Base-by-base conservation (phyloP, 2,888 invertebrate species). In the Callimorpha dominula region DNA sequence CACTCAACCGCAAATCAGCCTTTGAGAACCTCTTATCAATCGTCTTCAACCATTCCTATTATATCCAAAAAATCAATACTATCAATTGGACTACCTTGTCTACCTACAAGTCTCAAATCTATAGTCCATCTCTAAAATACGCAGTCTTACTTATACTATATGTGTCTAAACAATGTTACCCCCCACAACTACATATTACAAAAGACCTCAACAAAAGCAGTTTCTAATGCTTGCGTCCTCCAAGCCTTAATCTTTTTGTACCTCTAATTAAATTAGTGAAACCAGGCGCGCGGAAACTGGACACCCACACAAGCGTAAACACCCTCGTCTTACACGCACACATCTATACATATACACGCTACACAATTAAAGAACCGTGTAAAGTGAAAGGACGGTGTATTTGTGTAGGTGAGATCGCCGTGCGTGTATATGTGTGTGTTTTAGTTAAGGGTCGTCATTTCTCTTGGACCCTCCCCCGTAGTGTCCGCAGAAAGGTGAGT, bases 391-490 rank as follows among this genome's bases (percentile, higher is more conserved):
- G 88, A 84, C 73, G 70, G 70, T 79, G 82, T 65, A 76, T 68
- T 54, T 83, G 92, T 92, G 90, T 92, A 91, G 60, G 91, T 92
- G 87, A 87, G 88, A 88, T 89, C 86, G 90, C 89, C 90, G 91
- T 90, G 87, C 89, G 90, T 92, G 88, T 92, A 85, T 90, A 90
- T 92, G 93, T 95, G 94, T 95, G 95, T 95, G 95, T 94, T 93
- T 95, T 95, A 95, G 95, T 95, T 95, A 95, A 95, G 95, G 95
- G 95, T 95, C 95, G 95, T 95, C 95, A 95, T 95, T 95, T 95
- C 95, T 95, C 95, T 94, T 95, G 95, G 95, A 95, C 95, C 95
- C 95, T 94, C 95, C 95, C 92, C 95, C 93, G 93, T 94, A 95
- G 93, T 95, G 95, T 95, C 95, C 95, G 95, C 95, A 95, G 94